Evolutionary conservation across 1,140 invertebrate species (phyloP), one percentile per base, ranked within the genome.

Genomic region (Streblospio benedicti): DNA sequence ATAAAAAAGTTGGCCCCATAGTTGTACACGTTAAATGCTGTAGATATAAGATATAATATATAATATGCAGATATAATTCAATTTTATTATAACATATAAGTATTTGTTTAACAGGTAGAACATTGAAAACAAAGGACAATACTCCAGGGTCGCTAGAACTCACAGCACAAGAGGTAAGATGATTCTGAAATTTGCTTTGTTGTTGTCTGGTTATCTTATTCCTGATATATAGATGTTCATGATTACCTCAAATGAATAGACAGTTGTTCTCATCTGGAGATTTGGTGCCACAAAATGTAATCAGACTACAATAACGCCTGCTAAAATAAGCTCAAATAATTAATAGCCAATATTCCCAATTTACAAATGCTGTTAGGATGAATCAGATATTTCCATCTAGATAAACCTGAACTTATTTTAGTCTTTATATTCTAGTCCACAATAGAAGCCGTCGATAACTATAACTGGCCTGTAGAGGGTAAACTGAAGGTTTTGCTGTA

Each of bases 121-220:
- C 70, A 28, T 47, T 70, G 25, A 61, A 62, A 52, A 52, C 54
- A 32, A n/a, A 31, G n/a, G 57, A 56, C 27, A 57, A 54, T 51
- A 61, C 60, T 41, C 51, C 51, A 52, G 69, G 70, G 16, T 67
- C 64, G n/a, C 54, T 71, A 20, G 62, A 60, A 57, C 66, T 69
- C 28, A 72, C 70, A 27, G 69, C 65, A 47, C 43, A 60, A 27
- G 66, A 71, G 62, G 69, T 69, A 64, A 41, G n/a, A 28, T 9
- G 20, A 16, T 6, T 9, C 20, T 9, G 35, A 9, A n/a, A 38
- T 38, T 38, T n/a, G 9, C n/a, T 38, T 38, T 38, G n/a, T 38
- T 9, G 9, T 9, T 9, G 9, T 38, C 35, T 9, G 35, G 35
- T 38, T 38, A 9, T n/a, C 35, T 9, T 9, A 38, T 38, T 9